Conservation (phyloP, 2,888 invertebrate genomes). For the Apamea anceps region DNA sequence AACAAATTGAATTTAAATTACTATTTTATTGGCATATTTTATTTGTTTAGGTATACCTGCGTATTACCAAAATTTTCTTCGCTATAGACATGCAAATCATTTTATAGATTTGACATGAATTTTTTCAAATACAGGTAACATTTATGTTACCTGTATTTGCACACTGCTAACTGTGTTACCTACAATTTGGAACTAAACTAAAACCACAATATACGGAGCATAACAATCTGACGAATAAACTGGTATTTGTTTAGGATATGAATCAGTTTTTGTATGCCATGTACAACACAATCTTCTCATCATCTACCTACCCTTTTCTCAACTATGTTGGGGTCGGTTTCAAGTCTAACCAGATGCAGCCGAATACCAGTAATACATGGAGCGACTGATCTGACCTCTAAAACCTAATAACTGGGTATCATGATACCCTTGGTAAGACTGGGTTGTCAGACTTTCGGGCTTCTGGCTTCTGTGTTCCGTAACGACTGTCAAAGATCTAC, state of each 20-base stretch:
- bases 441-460: background rate
- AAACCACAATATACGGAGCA: background rate
- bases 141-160: background rate
- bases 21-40: background rate
- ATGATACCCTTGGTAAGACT: background rate
- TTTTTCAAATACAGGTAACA: background rate
- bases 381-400: background rate
- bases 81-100: background rate
- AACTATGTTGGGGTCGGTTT: background rate
- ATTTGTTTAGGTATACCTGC: too few species aligned
- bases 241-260: background rate
- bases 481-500: background rate
- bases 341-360: background rate
- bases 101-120: conserved; percentile 5
- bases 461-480: too few species aligned
- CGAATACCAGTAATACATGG: background rate
- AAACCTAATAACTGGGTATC: background rate
- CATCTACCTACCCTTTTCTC: too few species aligned
- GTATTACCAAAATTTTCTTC: background rate
- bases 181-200: background rate
- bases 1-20: too few species aligned
- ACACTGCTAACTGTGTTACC: background rate
- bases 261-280: background rate
- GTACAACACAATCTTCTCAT: background rate
- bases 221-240: background rate